Evolutionary conservation across 2,797 vertebrate genomes (phyloP), one percentile per base, ranked within the genome.

Genomic region (Gobio occitaniae): DNA sequence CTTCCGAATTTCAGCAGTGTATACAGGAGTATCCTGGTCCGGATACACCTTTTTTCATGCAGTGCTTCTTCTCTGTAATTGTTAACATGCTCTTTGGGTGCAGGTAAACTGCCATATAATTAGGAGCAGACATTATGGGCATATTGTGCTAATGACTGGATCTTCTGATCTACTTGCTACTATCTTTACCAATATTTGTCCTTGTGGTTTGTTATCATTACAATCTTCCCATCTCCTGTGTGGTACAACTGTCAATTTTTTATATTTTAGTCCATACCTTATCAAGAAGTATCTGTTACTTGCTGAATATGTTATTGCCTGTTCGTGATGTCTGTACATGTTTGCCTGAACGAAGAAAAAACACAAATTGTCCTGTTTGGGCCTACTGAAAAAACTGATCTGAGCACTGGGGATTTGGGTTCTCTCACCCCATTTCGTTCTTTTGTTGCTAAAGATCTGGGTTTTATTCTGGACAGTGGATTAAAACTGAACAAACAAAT

Each of bases 61-160:
- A n/a, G n/a, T 52, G 44, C 80, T 13, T 47, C 77, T 59, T 44
- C 38, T 81, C 72, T 56, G 41, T 63, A 63, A 63, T 75, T 69
- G 50, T 76, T 86, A 76, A 74, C 44, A 38, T 47, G 25, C 81
- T 29, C 50, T 25, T n/a, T 59, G 61, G 69, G 10, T 84, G 56
- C 74, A 69, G 77, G 59, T 80, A 84, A 81, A 52, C 52, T 50
- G 59, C 59, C 29, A 32, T 47, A 68, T 65, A 65, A 80, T 47
- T 68, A 70, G n/a, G 29, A 59, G 76, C 61, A 75, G 38, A 48
- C 50, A 84, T 50, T 44, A 69, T 78, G 70, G 11, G 44, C 52
- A 86, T 80, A 83, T 77, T 80, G 44, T 59, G 50, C 38, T 75
- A 17, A 48, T 86, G 36, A 70, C 56, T 84, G 47, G 56, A 41